Evolutionary conservation across 2,888 invertebrate species (phyloP), one percentile per base, ranked within the genome.

Genomic region (Crocallis elinguaria): DNA sequence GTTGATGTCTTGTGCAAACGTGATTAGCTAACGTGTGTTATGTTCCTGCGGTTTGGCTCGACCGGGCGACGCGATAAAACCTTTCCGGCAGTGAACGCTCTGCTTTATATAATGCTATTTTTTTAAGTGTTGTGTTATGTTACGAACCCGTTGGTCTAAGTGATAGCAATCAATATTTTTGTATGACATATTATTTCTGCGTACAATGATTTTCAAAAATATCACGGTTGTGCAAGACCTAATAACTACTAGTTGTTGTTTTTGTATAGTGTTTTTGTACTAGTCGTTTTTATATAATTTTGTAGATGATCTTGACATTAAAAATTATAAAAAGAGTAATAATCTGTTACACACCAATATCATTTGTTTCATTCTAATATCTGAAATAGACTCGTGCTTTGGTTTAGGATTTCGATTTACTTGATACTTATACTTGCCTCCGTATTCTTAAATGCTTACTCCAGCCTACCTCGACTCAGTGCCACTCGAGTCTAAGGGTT

Each of bases 271-370:
- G 58, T 72, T 75, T 78, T 82, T 75, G 69, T 75, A 66, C 50
- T 71, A 74, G 69, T 63, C 52, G 60, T 60, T 66, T 67, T 71
- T 74, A 70, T 74, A 71, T 77, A 69, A 75, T 79, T 79, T 82
- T 82, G 77, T 83, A 82, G 79, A 67, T 49, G 50, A 70, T 60
- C 64, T 70, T 65, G 55, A 66, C 57, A 64, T 60, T 62, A 49
- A 63, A n/a, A 72, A 71, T 70, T 66, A 71, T 75, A 69, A 70
- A 75, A 77, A 75, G 75, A 81, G 79, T 79, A 79, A 76, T 77
- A 81, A 77, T 61, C 55, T 73, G 71, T 79, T 79, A 75, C 62
- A 48, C 55, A 72, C 70, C 57, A 54, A 21, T 17, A 6, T 19
- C n/a, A n/a, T 39, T 55, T 14, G 42, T 59, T 58, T 55, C 12